These are phyloP conservation scores for Canis aureus DNA, from an alignment of 2,113 vertebrate genomes.

Conservation along the genomic window DNA sequence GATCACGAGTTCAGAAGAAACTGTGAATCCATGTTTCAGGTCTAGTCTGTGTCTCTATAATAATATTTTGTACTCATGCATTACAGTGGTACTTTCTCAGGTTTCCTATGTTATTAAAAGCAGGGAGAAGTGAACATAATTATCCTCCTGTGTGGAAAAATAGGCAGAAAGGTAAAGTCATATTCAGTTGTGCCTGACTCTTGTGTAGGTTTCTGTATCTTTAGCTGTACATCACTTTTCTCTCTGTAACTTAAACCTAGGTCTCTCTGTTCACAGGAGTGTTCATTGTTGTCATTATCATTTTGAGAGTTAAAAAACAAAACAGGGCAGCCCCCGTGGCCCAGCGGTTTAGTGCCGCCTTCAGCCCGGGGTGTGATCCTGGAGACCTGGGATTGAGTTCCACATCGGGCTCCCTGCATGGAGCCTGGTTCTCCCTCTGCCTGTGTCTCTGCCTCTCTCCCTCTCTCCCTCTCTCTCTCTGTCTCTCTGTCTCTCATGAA, in stretches of 20 bases:
- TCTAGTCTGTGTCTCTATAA: not conserved
- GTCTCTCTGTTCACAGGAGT: constrained; percentile 20
- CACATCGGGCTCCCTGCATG: too few relatives aligned
- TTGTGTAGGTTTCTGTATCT: not conserved
- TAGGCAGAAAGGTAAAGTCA: constrained; percentile 46
- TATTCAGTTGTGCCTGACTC: not conserved
- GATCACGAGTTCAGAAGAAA: constrained; percentile 14
- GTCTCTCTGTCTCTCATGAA: too few relatives aligned
- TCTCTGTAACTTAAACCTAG: not conserved
- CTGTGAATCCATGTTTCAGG: not conserved
- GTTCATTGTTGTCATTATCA: constrained; percentile 42
- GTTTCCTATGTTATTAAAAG: constrained; percentile 11
- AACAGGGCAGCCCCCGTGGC: not conserved
- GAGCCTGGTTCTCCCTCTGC: too few relatives aligned
- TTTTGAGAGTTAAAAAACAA: constrained; percentile 7
- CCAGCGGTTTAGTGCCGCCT: too few relatives aligned
- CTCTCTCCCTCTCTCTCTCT: too few relatives aligned
- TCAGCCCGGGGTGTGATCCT: too few relatives aligned
- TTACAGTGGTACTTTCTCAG: not conserved
- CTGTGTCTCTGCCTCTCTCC: too few relatives aligned
- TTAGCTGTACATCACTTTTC: not conserved
- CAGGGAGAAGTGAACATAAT: constrained; percentile 2
- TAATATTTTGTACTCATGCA: constrained; percentile 20
- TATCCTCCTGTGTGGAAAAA: constrained; percentile 3
- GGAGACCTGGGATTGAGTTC: too few relatives aligned